Base-by-base conservation (phyloP, 2,888 invertebrate species). In the Trichopoda pennipes region DNA sequence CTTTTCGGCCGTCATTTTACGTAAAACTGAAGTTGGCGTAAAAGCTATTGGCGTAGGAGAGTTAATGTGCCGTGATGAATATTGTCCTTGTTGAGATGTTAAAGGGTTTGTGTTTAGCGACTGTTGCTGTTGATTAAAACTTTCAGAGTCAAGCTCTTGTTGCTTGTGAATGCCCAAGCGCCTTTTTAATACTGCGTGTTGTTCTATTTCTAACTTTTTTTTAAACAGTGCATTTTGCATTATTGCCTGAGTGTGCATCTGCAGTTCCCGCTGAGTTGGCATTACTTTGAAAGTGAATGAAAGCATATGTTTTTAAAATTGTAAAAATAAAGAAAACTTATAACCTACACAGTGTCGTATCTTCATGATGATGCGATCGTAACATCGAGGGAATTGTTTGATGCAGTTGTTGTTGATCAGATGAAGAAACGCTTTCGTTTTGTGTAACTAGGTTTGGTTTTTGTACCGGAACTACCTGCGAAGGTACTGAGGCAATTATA, bases 1-100 rank as follows among this genome's bases (percentile, higher is more conserved):
- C 89, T 96, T 96, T 87, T 97, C 97, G 1, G 97, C 97, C 8
- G 97, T 97, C 97, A 98, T 97, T 92, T 98, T 98, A 83, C 97
- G 94, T 88, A 98, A 93, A 82, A 98, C 98, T 82, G 98, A 97
- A 38, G 98, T 98, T 79, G 98, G 98, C 0, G 97, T 98, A 92
- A 98, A 98, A 23, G 97, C 95, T 86, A 96, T 93, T 16, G 96
- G 96, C 35, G 94, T 94, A 14, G 94, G 94, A 19, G 94, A 94
- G 84, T 89, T 89, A 32, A 86, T 86, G 72, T 88, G 90, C 10
- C 87, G 85, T n/a, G 86, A 83, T 47, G 85, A 84, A 76, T 81
- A 88, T 63, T 84, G 61, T 44, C 58, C 69, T 58, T 77, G 81
- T 53, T 74, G 82, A 70, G 56, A 19, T 44, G 55, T 44, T 49